Percentiles rank a stretch among this genome's conserved stretches.
These are phyloP conservation scores for Drosophila nr. perissopoda DNA, from an alignment of 2,888 invertebrate genomes.

Conservation along the genomic window DNA sequence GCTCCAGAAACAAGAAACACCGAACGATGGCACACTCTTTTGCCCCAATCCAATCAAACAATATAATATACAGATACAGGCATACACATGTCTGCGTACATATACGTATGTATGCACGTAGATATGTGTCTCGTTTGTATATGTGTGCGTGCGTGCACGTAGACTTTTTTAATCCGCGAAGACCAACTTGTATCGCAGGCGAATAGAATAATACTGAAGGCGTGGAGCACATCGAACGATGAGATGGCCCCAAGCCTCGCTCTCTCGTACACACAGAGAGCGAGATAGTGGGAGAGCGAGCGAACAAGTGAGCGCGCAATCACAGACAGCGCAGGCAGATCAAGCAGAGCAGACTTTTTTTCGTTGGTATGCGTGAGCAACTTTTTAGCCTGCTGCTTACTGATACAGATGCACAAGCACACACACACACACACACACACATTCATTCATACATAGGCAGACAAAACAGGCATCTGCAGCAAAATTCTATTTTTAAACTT, in stretches of 20 bases:
- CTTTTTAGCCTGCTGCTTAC: conserved; percentile 49
- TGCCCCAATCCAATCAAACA: conserved; percentile 70
- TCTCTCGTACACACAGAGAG: conserved; percentile 32
- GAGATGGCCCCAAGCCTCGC: conserved; percentile 43
- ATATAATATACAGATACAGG: conserved; percentile 67
- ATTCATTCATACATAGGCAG: conserved; percentile 46
- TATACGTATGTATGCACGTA: conserved; percentile 11
- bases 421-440: conserved; percentile 9
- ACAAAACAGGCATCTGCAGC: conserved; percentile 74
- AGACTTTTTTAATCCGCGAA: conserved; percentile 51
- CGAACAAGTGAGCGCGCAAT: conserved; percentile 49
- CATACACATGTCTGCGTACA: conserved; percentile 33
- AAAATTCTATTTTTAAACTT: conserved; percentile 82
- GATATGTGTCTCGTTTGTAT: conserved; percentile 27
- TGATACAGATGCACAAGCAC: conserved; percentile 30
- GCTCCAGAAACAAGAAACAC: conserved; percentile 55
- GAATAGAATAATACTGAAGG: conserved; percentile 76
- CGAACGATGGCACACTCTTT: conserved; percentile 54
- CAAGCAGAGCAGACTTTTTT: conserved; percentile 41
- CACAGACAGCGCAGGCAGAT: conserved; percentile 58
- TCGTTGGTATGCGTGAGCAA: conserved; percentile 57
- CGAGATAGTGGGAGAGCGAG: conserved; percentile 27
- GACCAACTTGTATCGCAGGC: conserved; percentile 67
- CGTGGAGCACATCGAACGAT: conserved; percentile 48
- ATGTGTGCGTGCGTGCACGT: conserved; percentile 40